phyloP scores from a whole-genome alignment of 2,888 invertebrate species.

The Spisula solida region DNA sequence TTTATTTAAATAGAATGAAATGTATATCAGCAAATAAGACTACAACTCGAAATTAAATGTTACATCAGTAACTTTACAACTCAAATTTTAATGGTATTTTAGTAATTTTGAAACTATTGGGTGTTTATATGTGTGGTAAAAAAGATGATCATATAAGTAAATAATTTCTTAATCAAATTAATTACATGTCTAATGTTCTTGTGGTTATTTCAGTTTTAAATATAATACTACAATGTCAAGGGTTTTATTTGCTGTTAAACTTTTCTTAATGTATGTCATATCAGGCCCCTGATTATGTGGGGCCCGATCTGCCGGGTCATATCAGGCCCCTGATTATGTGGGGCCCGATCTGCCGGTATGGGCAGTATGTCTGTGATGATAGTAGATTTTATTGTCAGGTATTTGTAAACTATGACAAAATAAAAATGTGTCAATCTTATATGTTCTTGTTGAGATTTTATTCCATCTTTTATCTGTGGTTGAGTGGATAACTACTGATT shows the following conservation, averaged over 20 bases:
- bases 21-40: slow-evolving; percentile 39
- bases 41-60: not conserved
- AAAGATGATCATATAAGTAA: not conserved
- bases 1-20: slow-evolving; percentile 43
- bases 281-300: slow-evolving; percentile 36
- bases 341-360: slow-evolving; percentile 43
- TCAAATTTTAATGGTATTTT: not conserved
- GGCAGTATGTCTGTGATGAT: slow-evolving; percentile 68
- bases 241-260: slow-evolving; percentile 42
- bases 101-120: not conserved
- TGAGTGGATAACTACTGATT: too few relatives aligned
- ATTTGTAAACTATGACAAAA: slow-evolving; percentile 68
- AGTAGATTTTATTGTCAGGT: slow-evolving; percentile 69
- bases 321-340: slow-evolving; percentile 33
- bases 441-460: not conserved
- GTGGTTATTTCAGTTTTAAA: too few relatives aligned
- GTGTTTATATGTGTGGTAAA: not conserved
- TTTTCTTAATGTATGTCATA: slow-evolving; percentile 46
- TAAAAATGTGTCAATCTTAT: slow-evolving; percentile 67
- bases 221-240: too few relatives aligned
- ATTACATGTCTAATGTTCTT: not conserved
- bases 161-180: not conserved
- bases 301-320: slow-evolving; percentile 6
- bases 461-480: not conserved
- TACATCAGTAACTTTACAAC: not conserved